Evolutionary conservation across 2,888 invertebrate species (phyloP).

Genomic region (Drosophila formosana): DNA sequence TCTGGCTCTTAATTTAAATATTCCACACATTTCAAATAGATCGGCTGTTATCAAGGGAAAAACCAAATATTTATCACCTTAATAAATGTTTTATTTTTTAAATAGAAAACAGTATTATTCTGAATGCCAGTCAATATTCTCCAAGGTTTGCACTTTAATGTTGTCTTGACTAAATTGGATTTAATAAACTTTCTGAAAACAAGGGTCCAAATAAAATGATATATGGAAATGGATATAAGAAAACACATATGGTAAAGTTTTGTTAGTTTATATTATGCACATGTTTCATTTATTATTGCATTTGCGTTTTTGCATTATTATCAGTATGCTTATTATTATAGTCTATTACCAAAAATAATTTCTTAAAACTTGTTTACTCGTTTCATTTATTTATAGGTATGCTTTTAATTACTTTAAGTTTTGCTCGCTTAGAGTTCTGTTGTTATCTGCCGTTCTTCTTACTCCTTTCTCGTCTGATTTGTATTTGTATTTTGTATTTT

Average conservation of each 20-base stretch:
- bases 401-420: slow-evolving; percentile 70
- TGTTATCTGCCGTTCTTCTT: slow-evolving; percentile 17
- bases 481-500: slow-evolving; percentile 19
- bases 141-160: too few species aligned
- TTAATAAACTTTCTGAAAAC: too few species aligned
- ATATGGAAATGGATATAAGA: not conserved
- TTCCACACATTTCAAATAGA: too few species aligned
- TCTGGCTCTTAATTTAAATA: too few species aligned
- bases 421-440: slow-evolving; percentile 54
- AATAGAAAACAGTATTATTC: too few species aligned
- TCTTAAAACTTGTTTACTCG: slow-evolving; percentile 77
- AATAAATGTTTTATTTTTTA: too few species aligned
- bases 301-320: slow-evolving; percentile 62
- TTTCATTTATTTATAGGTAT: slow-evolving; percentile 71
- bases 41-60: too few species aligned
- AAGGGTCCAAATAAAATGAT: not conserved
- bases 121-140: too few species aligned
- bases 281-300: slow-evolving; percentile 79
- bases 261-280: slow-evolving; percentile 77
- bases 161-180: too few species aligned
- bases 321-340: slow-evolving; percentile 70
- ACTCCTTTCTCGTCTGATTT: slow-evolving; percentile 8
- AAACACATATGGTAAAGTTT: not conserved
- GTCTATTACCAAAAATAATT: slow-evolving; percentile 84
- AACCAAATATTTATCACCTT: too few species aligned